These are phyloP conservation scores for Glaucomys volans DNA, from an alignment of 2,113 vertebrate species.

Conservation along the genomic window DNA sequence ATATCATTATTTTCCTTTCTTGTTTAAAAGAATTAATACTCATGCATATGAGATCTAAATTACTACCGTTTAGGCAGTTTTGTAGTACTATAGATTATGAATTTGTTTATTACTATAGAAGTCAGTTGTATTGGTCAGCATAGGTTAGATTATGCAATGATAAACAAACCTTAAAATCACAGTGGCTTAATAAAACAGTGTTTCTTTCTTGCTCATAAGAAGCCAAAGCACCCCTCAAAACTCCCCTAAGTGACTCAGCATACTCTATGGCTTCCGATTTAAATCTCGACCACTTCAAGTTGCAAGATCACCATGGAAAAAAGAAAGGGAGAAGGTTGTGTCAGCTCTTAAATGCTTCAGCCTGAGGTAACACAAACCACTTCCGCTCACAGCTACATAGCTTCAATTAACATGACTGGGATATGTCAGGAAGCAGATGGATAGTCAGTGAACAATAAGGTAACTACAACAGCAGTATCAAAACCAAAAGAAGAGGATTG, in stretches of 20 bases:
- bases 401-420: neutral
- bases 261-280: neutral
- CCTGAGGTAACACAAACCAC: neutral
- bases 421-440: neutral
- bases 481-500: neutral
- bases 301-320: neutral
- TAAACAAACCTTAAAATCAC: constrained; percentile 62
- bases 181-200: constrained; percentile 37
- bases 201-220: neutral
- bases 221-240: neutral
- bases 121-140: constrained; percentile 58
- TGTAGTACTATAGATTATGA: constrained; percentile 57
- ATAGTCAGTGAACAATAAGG: neutral
- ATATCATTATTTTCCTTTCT: constrained; percentile 77
- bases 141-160: constrained; percentile 28
- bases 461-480: neutral
- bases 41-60: constrained; percentile 82
- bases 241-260: neutral
- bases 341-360: neutral
- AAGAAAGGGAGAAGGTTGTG: neutral
- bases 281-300: neutral
- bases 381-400: neutral
- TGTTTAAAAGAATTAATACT: constrained; percentile 84
- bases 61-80: constrained; percentile 77
- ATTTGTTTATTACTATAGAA: constrained; percentile 81